Percentiles rank a stretch among this genome's conserved stretches.
Evolutionary conservation across 1,140 invertebrate species (phyloP).

Genomic region (Drosophila carrolli): DNA sequence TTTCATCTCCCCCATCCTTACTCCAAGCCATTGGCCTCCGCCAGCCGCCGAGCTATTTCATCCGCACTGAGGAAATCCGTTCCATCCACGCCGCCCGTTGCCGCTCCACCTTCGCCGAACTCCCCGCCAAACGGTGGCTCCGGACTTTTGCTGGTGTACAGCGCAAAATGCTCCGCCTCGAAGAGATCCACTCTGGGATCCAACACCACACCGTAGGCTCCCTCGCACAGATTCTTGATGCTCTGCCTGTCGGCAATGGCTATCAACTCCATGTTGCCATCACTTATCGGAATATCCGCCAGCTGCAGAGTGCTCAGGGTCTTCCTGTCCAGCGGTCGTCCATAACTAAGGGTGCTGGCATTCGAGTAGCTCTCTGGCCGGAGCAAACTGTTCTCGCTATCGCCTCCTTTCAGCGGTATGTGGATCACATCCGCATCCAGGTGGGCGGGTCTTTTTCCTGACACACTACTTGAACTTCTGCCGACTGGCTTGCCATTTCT

Average conservation of each 20-base stretch:
- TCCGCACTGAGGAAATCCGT: conserved; percentile 85
- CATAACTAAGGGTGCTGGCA: conserved; percentile 75
- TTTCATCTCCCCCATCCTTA: conserved; percentile 14
- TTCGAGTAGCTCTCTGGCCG: conserved; percentile 75
- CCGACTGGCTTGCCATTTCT: conserved; percentile 85
- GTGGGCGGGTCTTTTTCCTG: conserved; percentile 85
- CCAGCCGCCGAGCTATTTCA: conserved; percentile 74
- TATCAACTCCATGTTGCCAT: conserved; percentile 83
- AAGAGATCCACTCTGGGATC: conserved; percentile 88
- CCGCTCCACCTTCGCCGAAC: conserved; percentile 86
- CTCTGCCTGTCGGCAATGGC: conserved; percentile 84
- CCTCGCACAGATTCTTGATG: conserved; percentile 79
- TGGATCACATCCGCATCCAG: conserved; percentile 86
- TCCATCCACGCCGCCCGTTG: conserved; percentile 85
- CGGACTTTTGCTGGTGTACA: conserved; percentile 92
- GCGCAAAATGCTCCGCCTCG: conserved; percentile 93
- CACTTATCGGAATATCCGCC: conserved; percentile 80
- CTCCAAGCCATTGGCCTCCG: conserved; percentile 72
- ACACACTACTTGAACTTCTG: conserved; percentile 86
- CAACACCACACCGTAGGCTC: conserved; percentile 74
- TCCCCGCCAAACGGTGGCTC: conserved; percentile 92
- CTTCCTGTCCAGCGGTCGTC: conserved; percentile 75
- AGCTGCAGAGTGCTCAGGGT: conserved; percentile 82
- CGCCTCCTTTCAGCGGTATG: conserved; percentile 87
- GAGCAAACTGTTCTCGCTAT: conserved; percentile 67